Evolutionary conservation across 2,797 vertebrate species (phyloP).

Genomic region (Anomalospiza imberbis): DNA sequence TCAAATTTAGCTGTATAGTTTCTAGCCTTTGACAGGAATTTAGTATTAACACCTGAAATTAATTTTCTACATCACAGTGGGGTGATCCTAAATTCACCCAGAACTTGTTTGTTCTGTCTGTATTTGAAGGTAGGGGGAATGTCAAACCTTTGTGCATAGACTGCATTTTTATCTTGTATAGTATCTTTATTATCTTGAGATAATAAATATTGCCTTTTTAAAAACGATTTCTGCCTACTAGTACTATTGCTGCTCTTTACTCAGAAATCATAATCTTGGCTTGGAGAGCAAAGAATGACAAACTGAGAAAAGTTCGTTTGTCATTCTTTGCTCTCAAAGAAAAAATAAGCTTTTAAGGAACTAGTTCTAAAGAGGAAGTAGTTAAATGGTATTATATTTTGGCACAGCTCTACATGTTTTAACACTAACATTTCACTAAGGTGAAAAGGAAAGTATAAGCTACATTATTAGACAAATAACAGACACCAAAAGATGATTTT

Average conservation of each 20-base stretch:
- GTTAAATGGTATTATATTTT: not conserved
- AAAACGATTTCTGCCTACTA: not conserved
- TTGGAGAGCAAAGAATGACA: not conserved
- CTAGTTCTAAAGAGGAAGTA: not conserved
- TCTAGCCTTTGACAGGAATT: not conserved
- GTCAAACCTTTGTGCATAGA: not conserved
- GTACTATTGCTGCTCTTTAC: not conserved
- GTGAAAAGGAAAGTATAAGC: not conserved
- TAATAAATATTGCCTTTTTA: constrained; percentile 1
- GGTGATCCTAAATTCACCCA: not conserved
- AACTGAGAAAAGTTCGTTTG: not conserved
- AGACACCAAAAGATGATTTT: not conserved
- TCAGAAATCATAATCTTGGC: not conserved
- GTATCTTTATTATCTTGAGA: not conserved
- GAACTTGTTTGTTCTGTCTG: not conserved
- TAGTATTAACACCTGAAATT: not conserved
- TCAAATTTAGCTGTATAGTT: not conserved
- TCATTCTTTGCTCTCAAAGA: not conserved
- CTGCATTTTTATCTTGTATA: not conserved
- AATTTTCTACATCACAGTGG: not conserved
- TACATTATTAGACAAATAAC: not conserved
- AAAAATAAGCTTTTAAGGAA: not conserved
- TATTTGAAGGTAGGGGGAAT: not conserved
- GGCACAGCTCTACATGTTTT: not conserved
- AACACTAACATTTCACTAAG: not conserved